Conservation (phyloP, 2,113 vertebrate genomes). For the Hipposideros armiger region DNA sequence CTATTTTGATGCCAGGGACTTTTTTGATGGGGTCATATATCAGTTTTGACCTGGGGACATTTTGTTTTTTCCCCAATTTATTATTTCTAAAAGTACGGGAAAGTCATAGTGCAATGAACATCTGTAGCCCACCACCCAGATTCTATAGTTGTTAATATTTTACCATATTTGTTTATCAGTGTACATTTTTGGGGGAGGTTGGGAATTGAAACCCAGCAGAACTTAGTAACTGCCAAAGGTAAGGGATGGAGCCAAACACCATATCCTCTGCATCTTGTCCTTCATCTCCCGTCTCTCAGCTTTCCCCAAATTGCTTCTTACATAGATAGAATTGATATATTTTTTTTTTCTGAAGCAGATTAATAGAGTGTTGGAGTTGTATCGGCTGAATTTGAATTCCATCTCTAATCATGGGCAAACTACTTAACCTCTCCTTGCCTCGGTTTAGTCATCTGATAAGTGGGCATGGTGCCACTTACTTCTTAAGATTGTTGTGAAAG, state of each 20-base stretch:
- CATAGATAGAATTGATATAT: not conserved
- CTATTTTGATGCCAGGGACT: slow-evolving; percentile 72
- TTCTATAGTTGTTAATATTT: not conserved
- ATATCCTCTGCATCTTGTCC: not conserved
- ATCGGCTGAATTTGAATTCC: not conserved
- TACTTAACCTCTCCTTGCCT: not conserved
- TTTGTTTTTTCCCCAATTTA: slow-evolving; percentile 52
- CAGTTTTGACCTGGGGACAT: slow-evolving; percentile 75
- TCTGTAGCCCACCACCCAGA: not conserved
- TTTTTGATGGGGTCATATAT: slow-evolving; percentile 78
- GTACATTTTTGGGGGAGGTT: not conserved
- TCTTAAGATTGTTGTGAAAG: not conserved
- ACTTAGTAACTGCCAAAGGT: not conserved
- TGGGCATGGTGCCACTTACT: too few relatives aligned
- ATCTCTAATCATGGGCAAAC: not conserved
- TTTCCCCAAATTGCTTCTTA: not conserved
- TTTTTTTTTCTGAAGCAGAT: not conserved
- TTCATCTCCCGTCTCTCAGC: not conserved
- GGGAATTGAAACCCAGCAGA: not conserved
- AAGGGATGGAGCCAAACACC: not conserved
- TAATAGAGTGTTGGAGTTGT: not conserved
- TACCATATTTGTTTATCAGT: not conserved
- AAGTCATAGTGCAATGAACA: not conserved
- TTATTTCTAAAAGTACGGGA: slow-evolving; percentile 61
- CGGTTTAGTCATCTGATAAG: not conserved